Evolutionary conservation across 2,113 vertebrate species (phyloP), one percentile per base, ranked within the genome.

Genomic region (Sarotherodon lohbergeri): DNA sequence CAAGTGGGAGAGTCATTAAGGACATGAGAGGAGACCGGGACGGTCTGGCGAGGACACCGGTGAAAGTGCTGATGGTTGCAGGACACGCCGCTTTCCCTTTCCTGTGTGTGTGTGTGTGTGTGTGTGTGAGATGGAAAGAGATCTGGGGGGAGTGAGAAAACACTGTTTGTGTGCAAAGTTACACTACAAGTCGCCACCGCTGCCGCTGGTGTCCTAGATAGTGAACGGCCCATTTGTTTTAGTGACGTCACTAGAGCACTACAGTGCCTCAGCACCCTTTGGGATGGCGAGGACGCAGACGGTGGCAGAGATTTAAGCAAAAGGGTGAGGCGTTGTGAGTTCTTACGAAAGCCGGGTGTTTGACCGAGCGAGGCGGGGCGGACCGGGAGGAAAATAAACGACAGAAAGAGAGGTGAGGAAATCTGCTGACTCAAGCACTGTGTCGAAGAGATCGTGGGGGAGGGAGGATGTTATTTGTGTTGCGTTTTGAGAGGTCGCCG

Each of bases 11-110:
- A 91, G 87, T 91, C 87, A 86, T 91, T 91, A 81, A 92, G 91
- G 89, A 93, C 92, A 86, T 80, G 78, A 84, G 91, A 84, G 91
- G 84, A 92, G 92, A 91, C 68, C 0, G 90, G 86, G 85, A 88
- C 85, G 14, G 84, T 90, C 81, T 90, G 91, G 90, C 48, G 90
- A 94, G 90, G 89, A 91, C 93, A 54, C 59, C 34, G n/a, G 85
- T 29, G 79, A 94, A 95, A 95, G 81, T 94, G 92, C 93, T 94
- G 94, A 94, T 90, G 90, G 59, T 66, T 63, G 91, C 91, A 87
- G 88, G 80, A 94, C 85, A 55, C 32, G 3, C 71, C 1, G 19
- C 79, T 73, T 82, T 82, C 52, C 61, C 56, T 39, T 32, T 83
- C 19, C 0, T 63, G 2, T 56, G 34, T 73, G 2, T 41, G 7